Conservation (phyloP, 1,140 invertebrate genomes). For the Spodoptera frugiperda region DNA sequence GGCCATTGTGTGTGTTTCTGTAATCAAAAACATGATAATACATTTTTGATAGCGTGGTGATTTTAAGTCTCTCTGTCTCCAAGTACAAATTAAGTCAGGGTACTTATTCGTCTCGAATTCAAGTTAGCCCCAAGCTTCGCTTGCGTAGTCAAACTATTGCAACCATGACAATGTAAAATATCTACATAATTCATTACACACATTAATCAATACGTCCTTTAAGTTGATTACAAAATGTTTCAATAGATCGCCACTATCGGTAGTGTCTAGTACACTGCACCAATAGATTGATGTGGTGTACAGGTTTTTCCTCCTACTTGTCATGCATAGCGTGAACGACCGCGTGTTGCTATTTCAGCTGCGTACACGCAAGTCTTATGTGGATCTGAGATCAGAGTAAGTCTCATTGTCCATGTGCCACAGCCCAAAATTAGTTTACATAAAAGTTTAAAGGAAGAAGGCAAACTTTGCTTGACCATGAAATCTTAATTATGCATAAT, state of each 20-base stretch:
- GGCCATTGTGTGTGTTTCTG: too few relatives aligned
- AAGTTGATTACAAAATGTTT: constrained; percentile 14
- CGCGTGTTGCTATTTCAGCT: constrained; percentile 11
- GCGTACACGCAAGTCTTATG: constrained; percentile 10
- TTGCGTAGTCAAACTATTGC: neutral
- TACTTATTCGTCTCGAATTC: too few relatives aligned
- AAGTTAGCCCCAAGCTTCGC: too few relatives aligned
- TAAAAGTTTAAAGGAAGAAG: neutral
- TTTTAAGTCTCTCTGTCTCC: too few relatives aligned
- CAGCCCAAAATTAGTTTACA: neutral
- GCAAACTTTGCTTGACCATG: too few relatives aligned
- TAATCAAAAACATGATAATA: too few relatives aligned
- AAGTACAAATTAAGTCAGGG: too few relatives aligned
- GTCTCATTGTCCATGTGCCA: neutral
- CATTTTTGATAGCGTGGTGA: too few relatives aligned
- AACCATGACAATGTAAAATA: constrained; percentile 13
- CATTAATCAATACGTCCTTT: constrained; percentile 11
- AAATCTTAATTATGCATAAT: too few relatives aligned
- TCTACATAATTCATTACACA: constrained; percentile 15
- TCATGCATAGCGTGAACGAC: neutral
- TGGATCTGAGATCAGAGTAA: neutral
- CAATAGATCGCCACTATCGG: neutral
- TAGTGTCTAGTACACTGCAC: neutral
- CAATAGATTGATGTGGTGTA: constrained; percentile 12
- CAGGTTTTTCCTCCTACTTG: constrained; percentile 17